Evolutionary conservation across 2,888 invertebrate species (phyloP).

Genomic region (Sinhomidia bicolor): DNA sequence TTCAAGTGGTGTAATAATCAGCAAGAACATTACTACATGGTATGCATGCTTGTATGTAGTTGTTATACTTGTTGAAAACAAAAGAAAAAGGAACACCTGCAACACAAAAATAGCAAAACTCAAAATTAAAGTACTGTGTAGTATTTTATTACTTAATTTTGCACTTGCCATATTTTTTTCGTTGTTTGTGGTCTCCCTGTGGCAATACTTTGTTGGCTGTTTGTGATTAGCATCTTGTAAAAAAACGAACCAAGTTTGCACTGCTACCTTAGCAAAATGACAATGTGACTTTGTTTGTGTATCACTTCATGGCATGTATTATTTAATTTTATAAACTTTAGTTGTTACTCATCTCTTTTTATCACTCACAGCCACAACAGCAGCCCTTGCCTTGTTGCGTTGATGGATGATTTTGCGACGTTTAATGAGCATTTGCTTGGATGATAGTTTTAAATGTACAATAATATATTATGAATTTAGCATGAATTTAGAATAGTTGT

Average conservation of each 20-base stretch:
- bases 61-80: neutral
- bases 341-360: neutral
- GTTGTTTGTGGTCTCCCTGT: neutral
- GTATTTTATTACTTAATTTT: conserved; percentile 9
- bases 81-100: conserved; percentile 1
- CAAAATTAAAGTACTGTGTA: neutral
- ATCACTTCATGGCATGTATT: neutral
- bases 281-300: neutral
- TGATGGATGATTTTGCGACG: conserved; percentile 4
- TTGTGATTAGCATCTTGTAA: neutral
- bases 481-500: too few relatives aligned
- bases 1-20: neutral
- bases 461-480: too few relatives aligned
- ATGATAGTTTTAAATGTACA: neutral
- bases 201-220: neutral
- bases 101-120: too few relatives aligned
- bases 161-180: conserved; percentile 21
- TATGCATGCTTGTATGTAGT: too few relatives aligned
- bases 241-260: neutral
- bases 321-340: neutral
- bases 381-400: neutral
- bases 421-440: neutral
- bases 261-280: too few relatives aligned
- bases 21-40: neutral
- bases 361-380: neutral